Conservation (phyloP, 2,797 vertebrate species). For the Avahi laniger region DNA sequence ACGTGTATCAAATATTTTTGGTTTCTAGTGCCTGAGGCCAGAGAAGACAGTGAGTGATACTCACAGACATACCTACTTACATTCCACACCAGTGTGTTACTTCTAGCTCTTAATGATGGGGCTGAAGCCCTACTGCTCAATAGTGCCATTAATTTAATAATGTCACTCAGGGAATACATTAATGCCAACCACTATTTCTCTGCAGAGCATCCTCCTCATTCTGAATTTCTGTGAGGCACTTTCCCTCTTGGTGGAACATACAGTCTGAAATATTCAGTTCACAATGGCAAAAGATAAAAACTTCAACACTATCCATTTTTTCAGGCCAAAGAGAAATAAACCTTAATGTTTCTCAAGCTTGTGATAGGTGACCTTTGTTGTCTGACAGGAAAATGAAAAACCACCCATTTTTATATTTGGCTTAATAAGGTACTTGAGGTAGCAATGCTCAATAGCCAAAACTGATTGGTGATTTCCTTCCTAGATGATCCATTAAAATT, state of each 20-base stretch:
- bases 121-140: not conserved
- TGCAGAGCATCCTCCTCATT: not conserved
- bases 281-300: constrained; percentile 41
- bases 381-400: constrained; percentile 68
- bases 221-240: not conserved
- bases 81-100: not conserved
- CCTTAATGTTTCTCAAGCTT: constrained; percentile 23
- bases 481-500: constrained; percentile 76
- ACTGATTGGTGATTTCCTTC: constrained; percentile 73
- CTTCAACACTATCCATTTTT: constrained; percentile 6
- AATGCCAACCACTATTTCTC: constrained; percentile 31
- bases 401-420: constrained; percentile 71
- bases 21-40: not conserved
- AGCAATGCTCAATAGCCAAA: constrained; percentile 68
- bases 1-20: not conserved
- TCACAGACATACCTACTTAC: not conserved
- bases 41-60: not conserved
- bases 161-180: constrained; percentile 3
- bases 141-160: not conserved
- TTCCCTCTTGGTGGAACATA: not conserved
- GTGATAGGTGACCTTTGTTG: constrained; percentile 75
- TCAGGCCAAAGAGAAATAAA: constrained; percentile 60
- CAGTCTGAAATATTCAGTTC: constrained; percentile 29
- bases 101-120: constrained; percentile 4
- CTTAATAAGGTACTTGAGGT: constrained; percentile 72